Evolutionary conservation across 2,888 invertebrate species (phyloP).

Genomic region (Petrophora chlorosata): DNA sequence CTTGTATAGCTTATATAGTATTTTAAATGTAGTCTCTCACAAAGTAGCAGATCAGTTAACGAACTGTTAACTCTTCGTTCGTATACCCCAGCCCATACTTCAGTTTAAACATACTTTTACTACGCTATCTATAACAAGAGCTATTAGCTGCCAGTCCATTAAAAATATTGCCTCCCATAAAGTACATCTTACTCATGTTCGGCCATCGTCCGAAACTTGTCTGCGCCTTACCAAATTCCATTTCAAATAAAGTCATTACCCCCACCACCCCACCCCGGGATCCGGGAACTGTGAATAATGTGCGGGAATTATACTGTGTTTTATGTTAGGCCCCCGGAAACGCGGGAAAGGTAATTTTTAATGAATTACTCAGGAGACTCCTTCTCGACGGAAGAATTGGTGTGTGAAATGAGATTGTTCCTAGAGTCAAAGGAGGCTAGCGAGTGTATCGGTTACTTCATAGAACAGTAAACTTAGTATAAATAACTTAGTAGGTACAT

Average conservation of each 20-base stretch:
- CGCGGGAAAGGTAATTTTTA: slow-evolving; percentile 52
- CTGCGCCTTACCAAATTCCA: slow-evolving; percentile 55
- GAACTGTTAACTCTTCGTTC: too few species aligned
- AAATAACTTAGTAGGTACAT: too few species aligned
- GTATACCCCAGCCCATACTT: too few species aligned
- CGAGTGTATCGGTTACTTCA: too few species aligned
- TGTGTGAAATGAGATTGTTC: slow-evolving; percentile 68
- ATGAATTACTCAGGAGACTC: slow-evolving; percentile 64
- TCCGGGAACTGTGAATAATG: slow-evolving; percentile 68
- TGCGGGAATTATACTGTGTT: slow-evolving; percentile 68
- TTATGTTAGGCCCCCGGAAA: slow-evolving; percentile 51
- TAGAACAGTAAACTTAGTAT: too few species aligned
- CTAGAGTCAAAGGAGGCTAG: slow-evolving; percentile 36
- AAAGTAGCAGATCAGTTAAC: too few species aligned
- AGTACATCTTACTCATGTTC: slow-evolving; percentile 12
- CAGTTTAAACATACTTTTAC: too few species aligned
- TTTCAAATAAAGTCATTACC: slow-evolving; percentile 64
- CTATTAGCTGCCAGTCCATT: neutral
- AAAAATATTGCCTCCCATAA: slow-evolving; percentile 6
- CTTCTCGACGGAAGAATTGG: slow-evolving; percentile 55
- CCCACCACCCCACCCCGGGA: slow-evolving; percentile 45
- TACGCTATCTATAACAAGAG: too few species aligned
- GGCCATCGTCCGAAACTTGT: slow-evolving; percentile 36
- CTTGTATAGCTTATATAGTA: too few species aligned
- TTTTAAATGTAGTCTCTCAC: too few species aligned